Evolutionary conservation across 2,888 invertebrate species (phyloP).

Genomic region (Poecilus cupreus): DNA sequence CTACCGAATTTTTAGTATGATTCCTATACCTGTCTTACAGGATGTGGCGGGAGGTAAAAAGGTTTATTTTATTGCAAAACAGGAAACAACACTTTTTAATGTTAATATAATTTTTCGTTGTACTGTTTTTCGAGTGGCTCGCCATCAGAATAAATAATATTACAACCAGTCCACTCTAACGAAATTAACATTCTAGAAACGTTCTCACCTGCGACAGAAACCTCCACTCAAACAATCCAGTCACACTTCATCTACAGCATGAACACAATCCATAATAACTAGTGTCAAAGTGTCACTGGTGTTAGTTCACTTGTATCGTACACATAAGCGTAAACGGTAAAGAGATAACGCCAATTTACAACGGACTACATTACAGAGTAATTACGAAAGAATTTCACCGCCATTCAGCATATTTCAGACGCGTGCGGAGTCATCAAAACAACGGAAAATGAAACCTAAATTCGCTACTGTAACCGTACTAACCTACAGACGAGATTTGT

Average conservation of each 20-base stretch:
- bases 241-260: slow-evolving; percentile 1
- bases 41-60: too few relatives aligned
- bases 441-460: not conserved
- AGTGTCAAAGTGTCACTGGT: not conserved
- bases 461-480: not conserved
- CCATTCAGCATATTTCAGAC: slow-evolving; percentile 1
- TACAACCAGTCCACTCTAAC: too few relatives aligned
- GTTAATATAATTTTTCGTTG: too few relatives aligned
- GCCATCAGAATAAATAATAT: too few relatives aligned
- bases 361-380: slow-evolving; percentile 12
- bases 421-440: slow-evolving; percentile 22
- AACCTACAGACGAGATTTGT: not conserved
- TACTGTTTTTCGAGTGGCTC: too few relatives aligned
- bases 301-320: not conserved
- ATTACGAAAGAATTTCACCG: slow-evolving; percentile 30
- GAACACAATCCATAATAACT: not conserved
- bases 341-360: slow-evolving; percentile 11
- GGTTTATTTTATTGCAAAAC: too few relatives aligned
- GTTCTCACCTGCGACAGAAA: not conserved
- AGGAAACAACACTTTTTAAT: too few relatives aligned
- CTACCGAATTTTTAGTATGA: too few relatives aligned
- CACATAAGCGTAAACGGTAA: slow-evolving; percentile 2
- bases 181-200: not conserved
- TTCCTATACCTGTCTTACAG: too few relatives aligned
- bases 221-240: not conserved